Conservation (phyloP, 2,888 invertebrate species). For the Sylvicola cinctus region DNA sequence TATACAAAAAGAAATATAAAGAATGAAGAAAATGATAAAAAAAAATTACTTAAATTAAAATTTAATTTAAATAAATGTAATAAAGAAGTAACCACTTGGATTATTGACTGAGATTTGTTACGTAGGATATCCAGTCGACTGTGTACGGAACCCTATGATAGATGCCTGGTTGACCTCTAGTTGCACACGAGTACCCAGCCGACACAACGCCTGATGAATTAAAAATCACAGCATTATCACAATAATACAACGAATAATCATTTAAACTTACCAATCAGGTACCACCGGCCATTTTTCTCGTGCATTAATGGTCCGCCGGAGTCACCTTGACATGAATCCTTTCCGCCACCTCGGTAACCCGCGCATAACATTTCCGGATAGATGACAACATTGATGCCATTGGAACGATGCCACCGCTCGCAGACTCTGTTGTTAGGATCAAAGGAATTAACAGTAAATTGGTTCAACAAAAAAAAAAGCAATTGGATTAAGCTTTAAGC, state of each 20-base stretch:
- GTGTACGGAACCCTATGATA: constrained; percentile 86
- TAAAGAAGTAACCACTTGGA: too few species aligned
- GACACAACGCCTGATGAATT: constrained; percentile 76
- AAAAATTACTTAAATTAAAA: too few species aligned
- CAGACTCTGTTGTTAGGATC: constrained; percentile 25
- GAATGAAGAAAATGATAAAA: too few species aligned
- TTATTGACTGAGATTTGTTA: too few species aligned
- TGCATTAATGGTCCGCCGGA: constrained; percentile 75
- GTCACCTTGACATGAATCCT: constrained; percentile 9
- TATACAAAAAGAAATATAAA: too few species aligned
- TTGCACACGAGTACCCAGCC: constrained; percentile 85
- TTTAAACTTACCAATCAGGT: constrained; percentile 37
- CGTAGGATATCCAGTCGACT: constrained; percentile 74
- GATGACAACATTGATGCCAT: constrained; percentile 44
- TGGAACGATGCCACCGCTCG: constrained; percentile 42
- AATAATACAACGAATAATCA: too few species aligned
- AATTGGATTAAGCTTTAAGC: too few species aligned
- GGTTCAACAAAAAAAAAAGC: background rate
- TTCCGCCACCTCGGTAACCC: constrained; percentile 69
- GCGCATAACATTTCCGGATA: constrained; percentile 93
- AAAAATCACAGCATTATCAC: too few species aligned
- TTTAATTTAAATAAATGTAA: too few species aligned
- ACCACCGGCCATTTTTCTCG: constrained; percentile 72
- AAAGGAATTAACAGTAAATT: background rate
- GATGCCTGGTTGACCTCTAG: constrained; percentile 82